Evolutionary conservation across 2,797 vertebrate genomes (phyloP).

Genomic region (Linurgus olivaceus): DNA sequence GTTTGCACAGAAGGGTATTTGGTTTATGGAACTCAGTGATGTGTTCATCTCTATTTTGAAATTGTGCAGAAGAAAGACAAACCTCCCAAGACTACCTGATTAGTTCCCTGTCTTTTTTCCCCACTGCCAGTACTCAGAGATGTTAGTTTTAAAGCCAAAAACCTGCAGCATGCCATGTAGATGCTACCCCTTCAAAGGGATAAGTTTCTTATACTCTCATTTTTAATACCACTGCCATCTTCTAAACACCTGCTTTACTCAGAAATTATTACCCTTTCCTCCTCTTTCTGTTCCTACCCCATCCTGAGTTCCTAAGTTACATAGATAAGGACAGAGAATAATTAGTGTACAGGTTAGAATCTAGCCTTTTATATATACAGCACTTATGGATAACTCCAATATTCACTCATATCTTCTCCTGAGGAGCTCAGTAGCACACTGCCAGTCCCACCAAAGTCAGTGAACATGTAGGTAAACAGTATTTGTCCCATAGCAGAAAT

Average conservation of each 20-base stretch:
- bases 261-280: background rate
- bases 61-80: background rate
- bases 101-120: background rate
- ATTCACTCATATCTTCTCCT: background rate
- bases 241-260: background rate
- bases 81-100: background rate
- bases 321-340: background rate
- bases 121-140: background rate
- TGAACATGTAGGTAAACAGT: background rate
- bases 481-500: background rate
- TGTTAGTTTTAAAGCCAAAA: background rate
- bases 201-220: background rate
- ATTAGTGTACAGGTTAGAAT: background rate
- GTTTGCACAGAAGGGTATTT: background rate
- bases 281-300: background rate
- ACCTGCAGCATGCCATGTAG: background rate
- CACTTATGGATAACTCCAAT: background rate
- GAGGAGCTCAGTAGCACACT: background rate
- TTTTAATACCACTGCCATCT: background rate
- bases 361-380: background rate
- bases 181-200: background rate
- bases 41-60: constrained; percentile 14
- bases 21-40: background rate
- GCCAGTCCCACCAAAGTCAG: background rate
- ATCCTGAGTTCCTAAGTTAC: background rate